Base-by-base conservation (phyloP, 2,888 invertebrate genomes). In the Baccha elongata region DNA sequence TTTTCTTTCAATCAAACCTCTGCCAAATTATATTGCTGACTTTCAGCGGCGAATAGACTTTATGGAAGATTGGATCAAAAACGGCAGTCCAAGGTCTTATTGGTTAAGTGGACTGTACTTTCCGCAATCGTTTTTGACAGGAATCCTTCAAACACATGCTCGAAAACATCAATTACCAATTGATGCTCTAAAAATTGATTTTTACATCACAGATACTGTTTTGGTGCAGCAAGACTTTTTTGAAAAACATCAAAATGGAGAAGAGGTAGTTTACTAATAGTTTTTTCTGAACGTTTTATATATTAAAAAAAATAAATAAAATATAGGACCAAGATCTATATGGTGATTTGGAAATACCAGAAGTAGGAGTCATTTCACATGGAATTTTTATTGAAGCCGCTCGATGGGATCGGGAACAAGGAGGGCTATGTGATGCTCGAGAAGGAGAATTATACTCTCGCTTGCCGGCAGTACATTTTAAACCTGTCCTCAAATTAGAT, bases 81-180 rank as follows among this genome's bases (percentile, higher is more conserved):
- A 93, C 3, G 95, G 94, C 0, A 93, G 93, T 60, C 97, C 97
- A 29, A 92, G 93, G 2, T 96, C 96, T 26, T 97, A 95, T 90
- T 98, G 98, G 98, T 92, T 98, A 67, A 96, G 98, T 65, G 98
- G 98, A 0, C 94, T 98, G 87, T 98, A 96, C 91, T 98, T 98
- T 89, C 98, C 98, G 0, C 98, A 98, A 92, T 97, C 98, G 5
- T 95, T 98, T 89, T 92, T 98, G 69, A 98, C 98, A 0, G 98
- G 97, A 26, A 94, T 96, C 52, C 91, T 97, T 87, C 98, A 98
- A 91, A 96, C 97, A 5, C 96, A 94, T 90, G 97, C 98, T 4
- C 93, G 98, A 52, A 95, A 95, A 86, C 95, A 96, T 87, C 93
- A 94, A 67, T 93, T 97, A 44, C 97, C 98, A 1, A 98, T 98